Base-by-base conservation (phyloP, 2,888 invertebrate species). In the Dryobota labecula region DNA sequence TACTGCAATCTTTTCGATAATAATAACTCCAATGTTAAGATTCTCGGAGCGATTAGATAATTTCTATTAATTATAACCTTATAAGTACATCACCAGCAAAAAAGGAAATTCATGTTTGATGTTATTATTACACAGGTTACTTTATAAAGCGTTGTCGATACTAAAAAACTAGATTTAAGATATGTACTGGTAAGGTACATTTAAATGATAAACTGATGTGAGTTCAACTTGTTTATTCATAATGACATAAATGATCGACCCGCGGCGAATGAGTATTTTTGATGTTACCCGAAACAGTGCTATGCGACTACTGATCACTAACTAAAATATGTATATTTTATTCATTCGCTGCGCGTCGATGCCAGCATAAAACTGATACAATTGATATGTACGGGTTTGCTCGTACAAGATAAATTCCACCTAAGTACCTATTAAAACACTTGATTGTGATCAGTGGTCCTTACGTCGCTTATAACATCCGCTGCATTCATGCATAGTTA, bases 101-200 rank as follows among this genome's bases (percentile, higher is more conserved):
- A 76, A 80, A 80, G 73, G 63, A 58, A 73, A 80, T 70, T 62
- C 66, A 27, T 80, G 76, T 76, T 70, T 11, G 20, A 41, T 54
- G n/a, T 49, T 30, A 41, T 67, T 30, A 53, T 24, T 33, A 66
- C 27, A 3, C 33, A 51, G 5, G 5, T 51, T 64, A 56, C 41
- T 79, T 78, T 72, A 27, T 27, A 49, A 38, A 66, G 47, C 5
- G 11, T 30, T 67, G 47, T 63, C 7, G 13, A 1, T 51, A n/a
- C 0, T n/a, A 27, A 66, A 69, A 66, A 69, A 51, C 1, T 27
- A 27, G n/a, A 64, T 68, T 41, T 64, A 30, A 41, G 38, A n/a
- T n/a, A n/a, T n/a, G n/a, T n/a, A n/a, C n/a, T n/a, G n/a, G n/a
- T n/a, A n/a, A n/a, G n/a, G n/a, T n/a, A n/a, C n/a, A n/a, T n/a